A percentile compares a stretch with the other conserved stretches of the same genome.
Evolutionary conservation across 2,888 invertebrate species (phyloP).

Genomic region (Choreutis nemorana): DNA sequence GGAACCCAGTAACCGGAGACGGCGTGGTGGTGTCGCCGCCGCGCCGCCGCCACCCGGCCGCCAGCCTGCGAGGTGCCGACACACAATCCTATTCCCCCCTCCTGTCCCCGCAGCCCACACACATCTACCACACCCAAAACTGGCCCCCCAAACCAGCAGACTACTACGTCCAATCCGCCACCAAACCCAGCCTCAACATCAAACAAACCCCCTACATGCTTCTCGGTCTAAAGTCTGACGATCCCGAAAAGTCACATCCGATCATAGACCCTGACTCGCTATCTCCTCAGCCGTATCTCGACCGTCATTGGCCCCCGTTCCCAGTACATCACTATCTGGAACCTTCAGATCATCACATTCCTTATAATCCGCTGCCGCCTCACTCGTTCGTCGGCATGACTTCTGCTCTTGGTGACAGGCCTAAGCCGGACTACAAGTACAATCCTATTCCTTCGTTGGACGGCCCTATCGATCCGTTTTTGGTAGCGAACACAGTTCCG

Average conservation of each 20-base stretch:
- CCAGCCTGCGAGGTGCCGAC: constrained; percentile 60
- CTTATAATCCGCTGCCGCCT: constrained; percentile 42
- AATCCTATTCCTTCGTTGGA: constrained; percentile 44
- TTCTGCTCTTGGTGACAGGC: constrained; percentile 46
- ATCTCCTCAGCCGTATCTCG: constrained; percentile 42
- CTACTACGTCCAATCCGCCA: constrained; percentile 48
- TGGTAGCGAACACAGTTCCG: constrained; percentile 35
- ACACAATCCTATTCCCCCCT: constrained; percentile 27
- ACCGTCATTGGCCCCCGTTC: constrained; percentile 53
- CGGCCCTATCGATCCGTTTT: constrained; percentile 46
- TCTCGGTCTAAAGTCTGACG: constrained; percentile 47
- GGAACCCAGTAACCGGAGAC: constrained; percentile 71
- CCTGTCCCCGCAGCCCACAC: constrained; percentile 44
- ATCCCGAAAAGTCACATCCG: constrained; percentile 34
- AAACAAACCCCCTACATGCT: constrained; percentile 45
- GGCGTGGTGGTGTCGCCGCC: constrained; percentile 63
- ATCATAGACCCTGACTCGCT: constrained; percentile 42
- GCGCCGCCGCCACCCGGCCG: constrained; percentile 55
- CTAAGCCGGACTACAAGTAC: constrained; percentile 47
- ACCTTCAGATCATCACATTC: constrained; percentile 30
- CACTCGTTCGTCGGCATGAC: constrained; percentile 54
- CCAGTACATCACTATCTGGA: constrained; percentile 55
- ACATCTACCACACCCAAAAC: constrained; percentile 42
- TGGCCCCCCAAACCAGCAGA: constrained; percentile 53
- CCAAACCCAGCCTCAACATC: constrained; percentile 27